A percentile compares a stretch with the other conserved stretches of the same genome.
These are phyloP conservation scores for Scortum barcoo DNA, from an alignment of 2,113 vertebrate species.

Conservation along the genomic window DNA sequence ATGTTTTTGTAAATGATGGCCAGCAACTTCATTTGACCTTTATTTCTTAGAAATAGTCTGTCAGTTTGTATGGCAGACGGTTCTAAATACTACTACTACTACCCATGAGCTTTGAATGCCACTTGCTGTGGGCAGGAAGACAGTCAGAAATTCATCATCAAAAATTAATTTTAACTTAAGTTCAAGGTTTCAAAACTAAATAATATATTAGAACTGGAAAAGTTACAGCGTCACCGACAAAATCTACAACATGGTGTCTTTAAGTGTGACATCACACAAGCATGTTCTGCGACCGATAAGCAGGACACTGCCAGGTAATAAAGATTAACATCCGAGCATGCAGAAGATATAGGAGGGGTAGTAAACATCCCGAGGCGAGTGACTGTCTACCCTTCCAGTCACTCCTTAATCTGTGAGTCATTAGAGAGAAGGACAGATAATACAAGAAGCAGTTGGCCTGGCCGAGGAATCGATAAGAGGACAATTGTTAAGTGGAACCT, in stretches of 20 bases:
- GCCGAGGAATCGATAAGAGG: slow-evolving; percentile 53
- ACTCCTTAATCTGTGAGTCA: slow-evolving; percentile 56
- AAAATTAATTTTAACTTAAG: background rate
- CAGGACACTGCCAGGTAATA: slow-evolving; percentile 46
- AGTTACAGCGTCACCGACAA: slow-evolving; percentile 2
- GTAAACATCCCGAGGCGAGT: slow-evolving; percentile 46
- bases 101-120: background rate
- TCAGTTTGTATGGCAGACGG: background rate
- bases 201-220: background rate
- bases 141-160: background rate
- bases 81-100: background rate
- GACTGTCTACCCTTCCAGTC: slow-evolving; percentile 8
- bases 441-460: slow-evolving; percentile 1
- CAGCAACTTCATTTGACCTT: background rate
- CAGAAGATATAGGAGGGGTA: slow-evolving; percentile 29
- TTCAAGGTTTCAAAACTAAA: too few relatives aligned
- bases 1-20: background rate
- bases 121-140: background rate
- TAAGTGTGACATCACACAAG: slow-evolving; percentile 54
- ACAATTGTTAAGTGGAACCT: slow-evolving; percentile 51
- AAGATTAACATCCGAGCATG: slow-evolving; percentile 61
- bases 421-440: slow-evolving; percentile 58
- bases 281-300: slow-evolving; percentile 38
- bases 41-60: background rate
- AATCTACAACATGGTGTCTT: slow-evolving; percentile 25